Conservation (phyloP, 2,888 invertebrate genomes). For the Belgica antarctica region DNA sequence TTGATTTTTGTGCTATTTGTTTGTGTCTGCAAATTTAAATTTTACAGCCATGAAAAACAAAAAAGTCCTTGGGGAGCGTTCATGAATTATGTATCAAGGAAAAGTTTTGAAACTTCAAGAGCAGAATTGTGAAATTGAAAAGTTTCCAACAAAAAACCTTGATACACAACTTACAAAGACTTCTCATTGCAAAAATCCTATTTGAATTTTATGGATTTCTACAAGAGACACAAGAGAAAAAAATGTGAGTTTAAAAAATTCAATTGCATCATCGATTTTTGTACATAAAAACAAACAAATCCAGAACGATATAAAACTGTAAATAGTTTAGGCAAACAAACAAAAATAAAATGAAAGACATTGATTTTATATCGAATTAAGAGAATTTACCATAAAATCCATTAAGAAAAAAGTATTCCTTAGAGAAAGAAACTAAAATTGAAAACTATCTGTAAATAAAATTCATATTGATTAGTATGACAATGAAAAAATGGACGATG, state of each 20-base stretch:
- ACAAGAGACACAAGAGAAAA: not conserved
- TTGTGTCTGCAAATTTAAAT: not conserved
- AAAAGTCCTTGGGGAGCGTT: too few relatives aligned
- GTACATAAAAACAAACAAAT: not conserved
- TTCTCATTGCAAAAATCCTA: not conserved
- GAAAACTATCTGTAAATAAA: not conserved
- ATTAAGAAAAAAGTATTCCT: constrained; percentile 2
- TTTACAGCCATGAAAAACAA: not conserved
- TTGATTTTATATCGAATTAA: not conserved
- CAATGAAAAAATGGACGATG: not conserved
- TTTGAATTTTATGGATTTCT: not conserved
- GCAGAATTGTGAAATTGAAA: not conserved
- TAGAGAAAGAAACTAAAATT: not conserved
- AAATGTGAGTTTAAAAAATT: not conserved
- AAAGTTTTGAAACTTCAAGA: not conserved
- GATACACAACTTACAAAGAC: too few relatives aligned
- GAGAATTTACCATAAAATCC: not conserved
- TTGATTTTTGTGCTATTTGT: constrained; percentile 1
- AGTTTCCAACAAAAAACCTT: too few relatives aligned
- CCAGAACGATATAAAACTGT: too few relatives aligned
- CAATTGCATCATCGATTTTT: not conserved
- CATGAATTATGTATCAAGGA: too few relatives aligned
- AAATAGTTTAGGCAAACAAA: not conserved
- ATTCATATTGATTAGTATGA: not conserved
- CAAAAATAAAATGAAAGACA: not conserved